Percentiles rank a stretch among this genome's conserved stretches.
phyloP scores from a whole-genome alignment of 2,888 invertebrate species.

The Hypercompe scribonia region DNA sequence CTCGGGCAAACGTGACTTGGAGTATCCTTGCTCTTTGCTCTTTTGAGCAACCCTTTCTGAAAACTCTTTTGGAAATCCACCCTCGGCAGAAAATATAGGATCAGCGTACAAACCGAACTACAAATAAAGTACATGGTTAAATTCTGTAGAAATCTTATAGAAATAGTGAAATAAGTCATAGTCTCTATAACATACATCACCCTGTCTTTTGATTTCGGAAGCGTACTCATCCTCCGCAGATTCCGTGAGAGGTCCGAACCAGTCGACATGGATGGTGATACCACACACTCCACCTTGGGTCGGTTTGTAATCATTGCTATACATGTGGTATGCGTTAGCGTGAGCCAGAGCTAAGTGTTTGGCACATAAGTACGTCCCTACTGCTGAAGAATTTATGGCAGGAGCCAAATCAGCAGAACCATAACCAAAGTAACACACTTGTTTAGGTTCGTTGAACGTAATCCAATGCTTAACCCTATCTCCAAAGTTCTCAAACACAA shows the following conservation, averaged over 20 bases:
- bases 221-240: slow-evolving; percentile 68
- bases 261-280: slow-evolving; percentile 57
- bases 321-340: slow-evolving; percentile 74
- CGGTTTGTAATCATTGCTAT: slow-evolving; percentile 65
- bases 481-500: slow-evolving; percentile 76
- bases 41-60: slow-evolving; percentile 74
- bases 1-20: slow-evolving; percentile 72
- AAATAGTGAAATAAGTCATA: background rate
- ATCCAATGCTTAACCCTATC: slow-evolving; percentile 85
- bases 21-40: slow-evolving; percentile 74
- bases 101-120: slow-evolving; percentile 80
- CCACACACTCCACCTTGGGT: slow-evolving; percentile 58
- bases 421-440: slow-evolving; percentile 75
- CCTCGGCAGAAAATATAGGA: slow-evolving; percentile 80
- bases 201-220: slow-evolving; percentile 59
- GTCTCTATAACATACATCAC: slow-evolving; percentile 22
- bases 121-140: slow-evolving; percentile 28
- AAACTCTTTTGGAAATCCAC: slow-evolving; percentile 84
- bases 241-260: slow-evolving; percentile 63
- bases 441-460: slow-evolving; percentile 86
- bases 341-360: slow-evolving; percentile 85
- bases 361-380: slow-evolving; percentile 81
- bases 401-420: slow-evolving; percentile 65
- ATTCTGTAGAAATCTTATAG: background rate
- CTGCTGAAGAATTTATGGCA: slow-evolving; percentile 67